Conservation (phyloP, 2,888 invertebrate species). For the Tenthredo mesomela region DNA sequence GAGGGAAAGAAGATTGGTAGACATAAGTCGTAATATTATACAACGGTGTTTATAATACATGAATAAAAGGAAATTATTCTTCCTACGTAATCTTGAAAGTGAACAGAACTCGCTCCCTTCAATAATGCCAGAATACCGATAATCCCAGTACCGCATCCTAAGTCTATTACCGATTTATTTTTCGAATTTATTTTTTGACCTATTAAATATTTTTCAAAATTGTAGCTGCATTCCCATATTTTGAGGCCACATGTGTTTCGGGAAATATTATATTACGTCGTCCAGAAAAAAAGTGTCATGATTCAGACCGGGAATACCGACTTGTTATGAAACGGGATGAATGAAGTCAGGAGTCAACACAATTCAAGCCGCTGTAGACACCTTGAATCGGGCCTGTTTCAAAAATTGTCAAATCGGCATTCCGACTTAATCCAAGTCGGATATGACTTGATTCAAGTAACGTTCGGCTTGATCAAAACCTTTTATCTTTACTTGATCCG, state of each 20-base stretch:
- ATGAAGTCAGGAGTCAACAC: no score
- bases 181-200: conserved; percentile 76
- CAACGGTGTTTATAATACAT: conserved; percentile 34
- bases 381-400: no score
- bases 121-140: conserved; percentile 89
- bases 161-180: conserved; percentile 86
- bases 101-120: conserved; percentile 83
- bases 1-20: conserved; percentile 4
- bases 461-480: no score
- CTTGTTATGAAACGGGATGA: no score
- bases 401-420: no score
- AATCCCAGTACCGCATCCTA: conserved; percentile 96
- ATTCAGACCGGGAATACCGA: no score
- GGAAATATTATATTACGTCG: conserved; percentile 63
- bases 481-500: no score
- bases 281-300: no score
- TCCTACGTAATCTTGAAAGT: conserved; percentile 97
- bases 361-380: no score
- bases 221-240: conserved; percentile 96
- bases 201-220: conserved; percentile 85
- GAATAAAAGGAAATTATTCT: conserved; percentile 48
- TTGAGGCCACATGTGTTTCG: conserved; percentile 91
- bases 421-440: no score
- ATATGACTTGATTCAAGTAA: no score
- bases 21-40: conserved; percentile 26